These are phyloP conservation scores for Drosophila sp. DNA, from an alignment of 1,140 invertebrate genomes.

Conservation along the genomic window DNA sequence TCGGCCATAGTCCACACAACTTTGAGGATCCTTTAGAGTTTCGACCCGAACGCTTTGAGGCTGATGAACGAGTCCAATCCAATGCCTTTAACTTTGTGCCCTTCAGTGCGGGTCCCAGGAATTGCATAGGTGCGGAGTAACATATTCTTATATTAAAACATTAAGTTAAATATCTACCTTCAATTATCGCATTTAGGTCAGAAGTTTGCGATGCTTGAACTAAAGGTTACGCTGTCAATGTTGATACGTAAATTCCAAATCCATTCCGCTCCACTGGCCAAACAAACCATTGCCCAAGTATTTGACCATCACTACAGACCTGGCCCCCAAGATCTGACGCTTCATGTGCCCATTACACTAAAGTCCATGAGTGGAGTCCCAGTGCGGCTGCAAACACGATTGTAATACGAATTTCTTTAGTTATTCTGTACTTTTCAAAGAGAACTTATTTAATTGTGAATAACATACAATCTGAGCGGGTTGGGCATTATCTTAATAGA, in stretches of 20 bases:
- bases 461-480: too few relatives aligned
- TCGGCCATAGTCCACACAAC: constrained; percentile 68
- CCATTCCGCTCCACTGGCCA: constrained; percentile 42
- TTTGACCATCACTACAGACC: constrained; percentile 34
- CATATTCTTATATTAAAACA: background rate
- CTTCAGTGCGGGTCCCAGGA: constrained; percentile 85
- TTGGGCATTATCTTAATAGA: background rate
- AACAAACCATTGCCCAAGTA: constrained; percentile 37
- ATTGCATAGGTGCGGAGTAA: constrained; percentile 76
- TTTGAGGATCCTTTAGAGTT: constrained; percentile 91
- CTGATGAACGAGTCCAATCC: constrained; percentile 73
- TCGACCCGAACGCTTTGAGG: constrained; percentile 90
- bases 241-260: constrained; percentile 75
- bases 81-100: constrained; percentile 87
- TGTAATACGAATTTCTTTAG: background rate
- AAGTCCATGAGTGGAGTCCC: constrained; percentile 60
- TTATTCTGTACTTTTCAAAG: too few relatives aligned
- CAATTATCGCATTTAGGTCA: constrained; percentile 75
- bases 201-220: constrained; percentile 85
- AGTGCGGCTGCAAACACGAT: constrained; percentile 31
- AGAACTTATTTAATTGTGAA: too few relatives aligned
- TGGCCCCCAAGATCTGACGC: constrained; percentile 44
- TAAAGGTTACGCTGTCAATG: constrained; percentile 84
- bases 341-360: constrained; percentile 46
- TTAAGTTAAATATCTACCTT: background rate